Evolutionary conservation across 2,888 invertebrate genomes (phyloP).

Genomic region (Thymelicus acteon): DNA sequence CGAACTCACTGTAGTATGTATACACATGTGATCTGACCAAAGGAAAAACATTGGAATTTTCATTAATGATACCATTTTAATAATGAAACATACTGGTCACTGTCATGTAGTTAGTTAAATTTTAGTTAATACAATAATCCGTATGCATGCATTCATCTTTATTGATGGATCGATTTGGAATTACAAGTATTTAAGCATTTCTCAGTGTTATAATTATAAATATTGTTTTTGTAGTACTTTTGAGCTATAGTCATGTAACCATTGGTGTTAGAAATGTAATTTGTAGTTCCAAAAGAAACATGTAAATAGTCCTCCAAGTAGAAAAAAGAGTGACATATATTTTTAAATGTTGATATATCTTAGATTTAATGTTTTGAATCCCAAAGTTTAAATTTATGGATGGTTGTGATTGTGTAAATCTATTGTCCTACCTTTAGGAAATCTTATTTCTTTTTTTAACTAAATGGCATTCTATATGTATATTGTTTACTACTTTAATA

Average conservation of each 20-base stretch:
- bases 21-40: too few relatives aligned
- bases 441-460: slow-evolving; percentile 1
- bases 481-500: not conserved
- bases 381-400: slow-evolving; percentile 68
- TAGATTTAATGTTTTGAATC: slow-evolving; percentile 58
- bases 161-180: slow-evolving; percentile 39
- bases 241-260: slow-evolving; percentile 7
- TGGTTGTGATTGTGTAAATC: slow-evolving; percentile 73
- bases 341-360: slow-evolving; percentile 55
- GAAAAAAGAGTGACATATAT: slow-evolving; percentile 49
- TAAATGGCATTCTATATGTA: not conserved
- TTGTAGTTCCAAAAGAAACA: slow-evolving; percentile 17
- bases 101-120: not conserved
- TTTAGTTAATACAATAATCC: not conserved
- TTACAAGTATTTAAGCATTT: slow-evolving; percentile 28
- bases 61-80: not conserved
- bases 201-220: slow-evolving; percentile 12
- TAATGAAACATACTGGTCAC: not conserved
- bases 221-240: slow-evolving; percentile 23
- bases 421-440: slow-evolving; percentile 18
- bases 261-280: slow-evolving; percentile 20
- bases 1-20: too few relatives aligned
- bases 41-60: not conserved
- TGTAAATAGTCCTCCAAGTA: slow-evolving; percentile 40
- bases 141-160: slow-evolving; percentile 11